Evolutionary conservation across 2,113 vertebrate species (phyloP), one percentile per base, ranked within the genome.

Genomic region (Cinclus cinclus): DNA sequence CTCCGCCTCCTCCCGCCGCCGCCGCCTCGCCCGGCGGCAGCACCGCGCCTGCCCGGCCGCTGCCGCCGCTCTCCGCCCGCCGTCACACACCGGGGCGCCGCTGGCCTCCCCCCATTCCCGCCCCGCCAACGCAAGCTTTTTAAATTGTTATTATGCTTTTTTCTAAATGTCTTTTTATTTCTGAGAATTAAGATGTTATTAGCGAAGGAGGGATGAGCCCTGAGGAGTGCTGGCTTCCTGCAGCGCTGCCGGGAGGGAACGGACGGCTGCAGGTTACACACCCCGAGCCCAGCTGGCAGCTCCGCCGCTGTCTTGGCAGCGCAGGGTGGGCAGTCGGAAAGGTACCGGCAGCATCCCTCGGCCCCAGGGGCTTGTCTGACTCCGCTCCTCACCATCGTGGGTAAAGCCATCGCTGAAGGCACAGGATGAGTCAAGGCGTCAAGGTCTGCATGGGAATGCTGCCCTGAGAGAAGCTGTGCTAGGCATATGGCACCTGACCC

Each of bases 1-100:
- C 50, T 52, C 50, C 50, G 50, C 50, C 50, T 52, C 49, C 50
- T 52, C 25, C 50, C 25, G 60, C 60, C 39, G 28, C 63, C 53
- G 58, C 74, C 30, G 74, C 73, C 80, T 86, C 69, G 3, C 69
- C 83, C 89, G 75, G 71, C 53, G 46, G 70, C 83, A 69, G 80
- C 84, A 68, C 65, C 88, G 77, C 82, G 89, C 92, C 89, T 95
- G 80, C 83, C 94, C 59, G 41, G 89, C 41, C 10, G 37, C 59
- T 56, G 12, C 53, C 64, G 47, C 52, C 46, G 60, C 67, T 37
- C 24, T 42, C 37, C 15, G 84, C 78, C 60, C 35, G 23, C 21
- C 62, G 16, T 20, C 44, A 46, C 41, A 20, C 62, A 11, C 6
- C 25, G 21, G 63, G 46, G 56, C 37, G 27, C 71, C 22, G 24